Conservation (phyloP, 2,113 vertebrate species). For the Procavia capensis region DNA sequence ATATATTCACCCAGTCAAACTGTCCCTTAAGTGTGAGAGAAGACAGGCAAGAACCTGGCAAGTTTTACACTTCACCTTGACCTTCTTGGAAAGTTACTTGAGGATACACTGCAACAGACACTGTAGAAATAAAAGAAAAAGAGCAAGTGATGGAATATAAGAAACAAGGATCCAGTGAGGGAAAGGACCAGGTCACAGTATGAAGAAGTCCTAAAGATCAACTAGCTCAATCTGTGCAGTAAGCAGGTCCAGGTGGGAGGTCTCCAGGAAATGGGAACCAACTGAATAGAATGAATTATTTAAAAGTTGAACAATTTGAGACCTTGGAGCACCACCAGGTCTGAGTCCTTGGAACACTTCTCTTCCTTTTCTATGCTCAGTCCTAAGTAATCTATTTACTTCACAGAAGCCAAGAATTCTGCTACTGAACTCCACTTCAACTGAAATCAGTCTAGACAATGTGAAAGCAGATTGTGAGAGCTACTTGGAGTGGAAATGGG, state of each 20-base stretch:
- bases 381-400: neutral
- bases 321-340: neutral
- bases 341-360: neutral
- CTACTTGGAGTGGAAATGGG: neutral
- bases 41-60: neutral
- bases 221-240: neutral
- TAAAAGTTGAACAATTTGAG: neutral
- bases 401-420: too few relatives aligned
- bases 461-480: neutral
- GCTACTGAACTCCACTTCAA: too few relatives aligned
- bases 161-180: neutral
- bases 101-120: neutral
- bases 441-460: neutral
- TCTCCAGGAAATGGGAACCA: neutral
- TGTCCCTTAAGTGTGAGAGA: neutral
- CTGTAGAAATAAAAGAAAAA: neutral
- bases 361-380: neutral
- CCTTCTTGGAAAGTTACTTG: neutral
- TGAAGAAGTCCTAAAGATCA: neutral
- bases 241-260: neutral
- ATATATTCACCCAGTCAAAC: neutral
- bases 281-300: neutral
- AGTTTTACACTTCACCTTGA: neutral
- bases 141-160: neutral
- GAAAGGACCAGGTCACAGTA: neutral